Base-by-base conservation (phyloP, 2,797 vertebrate genomes). In the Momotus momota region DNA sequence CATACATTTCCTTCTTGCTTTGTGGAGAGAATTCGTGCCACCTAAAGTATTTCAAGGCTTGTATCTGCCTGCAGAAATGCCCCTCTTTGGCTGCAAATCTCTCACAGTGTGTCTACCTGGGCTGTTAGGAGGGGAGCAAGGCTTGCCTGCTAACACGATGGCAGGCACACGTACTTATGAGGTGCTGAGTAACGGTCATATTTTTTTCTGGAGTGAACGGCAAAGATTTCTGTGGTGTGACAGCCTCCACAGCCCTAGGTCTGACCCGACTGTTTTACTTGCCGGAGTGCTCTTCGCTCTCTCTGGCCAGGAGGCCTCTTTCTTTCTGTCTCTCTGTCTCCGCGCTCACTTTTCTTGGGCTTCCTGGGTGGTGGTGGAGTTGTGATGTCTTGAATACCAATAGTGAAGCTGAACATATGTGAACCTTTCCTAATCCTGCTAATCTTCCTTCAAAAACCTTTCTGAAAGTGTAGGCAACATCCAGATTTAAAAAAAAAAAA, bases 381-480 rank as follows among this genome's bases (percentile, higher is more conserved):
- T 97, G 98, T 98, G 98, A 98, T 96, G 98, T 98, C 97, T 97
- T 99, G 99, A 99, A 99, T 99, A 98, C 98, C 98, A 99, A 98
- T 98, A 98, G 98, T 99, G 98, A 99, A 98, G 97, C 98, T 97
- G 98, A 99, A 99, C 99, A 99, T 99, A 99, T 99, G 99, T 98
- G 99, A 99, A 98, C 98, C 98, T 98, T 98, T 98, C 98, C 98
- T 99, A 99, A 99, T 99, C 99, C 99, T 98, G 98, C 99, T 99
- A 99, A 99, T 99, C 99, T 99, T 97, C 97, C 98, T 99, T 98
- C 98, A 98, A 98, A 98, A 98, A 97, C 97, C 97, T 97, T 98
- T 96, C 98, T 97, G 98, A 97, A 97, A 98, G 97, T 97, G 94
- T 95, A 98, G 97, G 97, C 97, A 98, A 98, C 97, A 98, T 97